phyloP scores from a whole-genome alignment of 2,888 invertebrate genomes.

The Coelopa pilipes region DNA sequence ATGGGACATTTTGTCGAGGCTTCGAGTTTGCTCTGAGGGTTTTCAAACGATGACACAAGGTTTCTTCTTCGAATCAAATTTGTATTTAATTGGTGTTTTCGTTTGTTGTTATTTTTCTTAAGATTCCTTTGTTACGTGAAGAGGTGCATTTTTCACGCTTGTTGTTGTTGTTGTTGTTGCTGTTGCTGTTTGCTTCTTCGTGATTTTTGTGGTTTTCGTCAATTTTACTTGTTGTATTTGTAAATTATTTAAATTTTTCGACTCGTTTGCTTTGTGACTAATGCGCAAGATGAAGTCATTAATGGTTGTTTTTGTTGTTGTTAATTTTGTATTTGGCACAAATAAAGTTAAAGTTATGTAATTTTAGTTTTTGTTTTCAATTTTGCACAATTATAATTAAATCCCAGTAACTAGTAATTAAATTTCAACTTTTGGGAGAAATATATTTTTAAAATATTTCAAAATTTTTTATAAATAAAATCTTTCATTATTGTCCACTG shows the following conservation, averaged over 20 bases:
- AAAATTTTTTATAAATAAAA: not conserved
- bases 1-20: constrained; percentile 7
- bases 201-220: not conserved
- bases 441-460: not conserved
- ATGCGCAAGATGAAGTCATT: constrained; percentile 16
- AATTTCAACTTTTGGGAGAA: not conserved
- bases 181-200: not conserved
- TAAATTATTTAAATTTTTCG: not conserved
- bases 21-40: not conserved
- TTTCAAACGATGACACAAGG: not conserved
- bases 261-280: constrained; percentile 17
- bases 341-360: not conserved
- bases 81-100: not conserved
- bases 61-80: not conserved
- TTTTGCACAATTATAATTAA: too few relatives aligned
- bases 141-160: not conserved
- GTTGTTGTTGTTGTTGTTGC: not conserved
- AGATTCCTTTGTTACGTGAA: not conserved
- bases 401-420: too few relatives aligned
- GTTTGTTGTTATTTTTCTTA: too few relatives aligned
- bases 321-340: not conserved
- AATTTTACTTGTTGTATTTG: not conserved
- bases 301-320: not conserved
- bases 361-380: too few relatives aligned
- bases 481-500: not conserved